A percentile compares a stretch with the other conserved stretches of the same genome.
These are phyloP conservation scores for Electrona antarctica DNA, from an alignment of 2,113 vertebrate genomes.

Conservation along the genomic window DNA sequence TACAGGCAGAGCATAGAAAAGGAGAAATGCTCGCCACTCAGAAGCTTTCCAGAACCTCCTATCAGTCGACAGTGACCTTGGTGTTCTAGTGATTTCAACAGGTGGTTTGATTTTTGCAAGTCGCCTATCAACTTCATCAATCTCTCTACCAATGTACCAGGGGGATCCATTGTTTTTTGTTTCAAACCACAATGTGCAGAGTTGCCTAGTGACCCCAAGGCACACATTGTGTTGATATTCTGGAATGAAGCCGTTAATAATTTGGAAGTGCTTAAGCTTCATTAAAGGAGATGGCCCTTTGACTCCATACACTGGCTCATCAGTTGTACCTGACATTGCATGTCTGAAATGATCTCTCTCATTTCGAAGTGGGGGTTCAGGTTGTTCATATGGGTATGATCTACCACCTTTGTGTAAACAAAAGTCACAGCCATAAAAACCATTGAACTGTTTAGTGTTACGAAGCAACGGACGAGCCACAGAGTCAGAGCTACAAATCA, in stretches of 20 bases:
- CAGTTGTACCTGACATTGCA: neutral
- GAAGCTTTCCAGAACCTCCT: too few species aligned
- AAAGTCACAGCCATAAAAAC: constrained; percentile 38
- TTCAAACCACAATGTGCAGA: too few species aligned
- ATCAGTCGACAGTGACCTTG: too few species aligned
- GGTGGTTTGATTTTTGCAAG: too few species aligned
- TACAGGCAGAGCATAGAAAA: too few species aligned
- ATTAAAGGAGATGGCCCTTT: constrained; percentile 38
- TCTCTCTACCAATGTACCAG: too few species aligned
- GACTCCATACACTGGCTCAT: constrained; percentile 4
- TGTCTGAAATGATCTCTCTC: neutral
- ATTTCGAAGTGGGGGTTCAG: neutral
- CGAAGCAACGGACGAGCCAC: constrained; percentile 31
- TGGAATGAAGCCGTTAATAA: constrained; percentile 18
- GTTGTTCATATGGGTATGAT: neutral
- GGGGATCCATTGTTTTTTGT: too few species aligned
- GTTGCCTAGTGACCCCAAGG: too few species aligned
- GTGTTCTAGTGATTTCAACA: too few species aligned
- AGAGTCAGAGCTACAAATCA: too few species aligned
- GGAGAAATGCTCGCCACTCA: too few species aligned
- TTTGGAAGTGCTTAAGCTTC: constrained; percentile 29
- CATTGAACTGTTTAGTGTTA: constrained; percentile 42
- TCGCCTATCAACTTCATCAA: too few species aligned
- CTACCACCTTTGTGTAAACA: constrained; percentile 27
- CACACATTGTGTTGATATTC: constrained; percentile 37